These are phyloP conservation scores for Prochilodus magdalenae DNA, from an alignment of 2,113 vertebrate genomes.

Conservation along the genomic window DNA sequence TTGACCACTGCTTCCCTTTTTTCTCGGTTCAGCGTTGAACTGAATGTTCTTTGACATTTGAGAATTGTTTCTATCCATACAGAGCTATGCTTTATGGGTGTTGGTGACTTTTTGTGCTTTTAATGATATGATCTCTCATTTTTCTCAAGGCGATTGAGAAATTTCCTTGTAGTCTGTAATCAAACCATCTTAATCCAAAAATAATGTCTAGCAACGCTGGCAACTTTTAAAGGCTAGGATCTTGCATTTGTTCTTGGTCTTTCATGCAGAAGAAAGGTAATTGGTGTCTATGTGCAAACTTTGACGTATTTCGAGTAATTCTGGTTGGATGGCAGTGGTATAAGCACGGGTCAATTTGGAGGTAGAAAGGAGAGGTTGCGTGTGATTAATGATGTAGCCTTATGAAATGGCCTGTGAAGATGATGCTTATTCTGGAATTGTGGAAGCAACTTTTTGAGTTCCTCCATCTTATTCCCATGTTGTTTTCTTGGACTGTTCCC, in stretches of 20 bases:
- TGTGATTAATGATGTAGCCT: slow-evolving; percentile 79
- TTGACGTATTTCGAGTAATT: background rate
- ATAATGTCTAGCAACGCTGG: background rate
- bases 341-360: slow-evolving; percentile 9
- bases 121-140: background rate
- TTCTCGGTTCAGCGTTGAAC: slow-evolving; percentile 20
- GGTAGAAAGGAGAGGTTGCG: slow-evolving; percentile 48
- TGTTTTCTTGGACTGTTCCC: slow-evolving; percentile 71
- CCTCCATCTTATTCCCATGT: slow-evolving; percentile 36
- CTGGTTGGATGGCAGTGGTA: slow-evolving; percentile 3
- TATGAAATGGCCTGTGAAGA: slow-evolving; percentile 81
- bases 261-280: slow-evolving; percentile 29
- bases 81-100: background rate
- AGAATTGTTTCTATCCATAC: slow-evolving; percentile 10
- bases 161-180: background rate
- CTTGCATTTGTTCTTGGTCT: slow-evolving; percentile 40
- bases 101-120: background rate
- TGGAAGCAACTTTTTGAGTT: slow-evolving; percentile 60
- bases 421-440: slow-evolving; percentile 68
- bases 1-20: slow-evolving; percentile 6
- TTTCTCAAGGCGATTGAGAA: too few species aligned
- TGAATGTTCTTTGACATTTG: slow-evolving; percentile 14
- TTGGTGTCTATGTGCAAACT: slow-evolving; percentile 29
- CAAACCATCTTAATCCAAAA: slow-evolving; percentile 1
- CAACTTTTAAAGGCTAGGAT: background rate